These are phyloP conservation scores for Indri indri DNA, from an alignment of 2,113 vertebrate genomes.

Conservation along the genomic window DNA sequence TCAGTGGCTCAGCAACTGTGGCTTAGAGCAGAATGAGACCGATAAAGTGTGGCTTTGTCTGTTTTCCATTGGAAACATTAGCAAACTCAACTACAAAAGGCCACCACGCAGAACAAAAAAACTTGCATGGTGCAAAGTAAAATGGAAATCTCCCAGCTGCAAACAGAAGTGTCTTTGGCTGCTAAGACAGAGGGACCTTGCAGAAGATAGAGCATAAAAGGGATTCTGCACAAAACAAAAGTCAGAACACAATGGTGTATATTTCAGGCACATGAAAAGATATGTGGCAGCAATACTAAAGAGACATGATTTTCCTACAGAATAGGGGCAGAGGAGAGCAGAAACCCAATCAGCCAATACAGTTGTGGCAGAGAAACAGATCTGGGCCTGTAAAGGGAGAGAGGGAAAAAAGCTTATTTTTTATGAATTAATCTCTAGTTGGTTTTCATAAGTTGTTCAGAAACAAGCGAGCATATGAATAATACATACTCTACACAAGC, in stretches of 20 bases:
- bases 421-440: constrained; percentile 82
- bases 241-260: constrained; percentile 85
- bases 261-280: constrained; percentile 86
- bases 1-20: neutral
- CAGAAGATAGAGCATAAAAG: constrained; percentile 86
- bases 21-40: constrained; percentile 46
- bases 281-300: constrained; percentile 80
- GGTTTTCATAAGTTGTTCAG: constrained; percentile 76
- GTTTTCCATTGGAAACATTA: constrained; percentile 71
- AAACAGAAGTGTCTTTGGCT: constrained; percentile 85
- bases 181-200: constrained; percentile 86
- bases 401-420: constrained; percentile 41
- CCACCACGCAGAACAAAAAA: constrained; percentile 81
- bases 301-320: constrained; percentile 81
- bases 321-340: constrained; percentile 73
- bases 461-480: constrained; percentile 76
- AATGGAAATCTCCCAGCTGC: constrained; percentile 86
- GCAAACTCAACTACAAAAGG: constrained; percentile 55
- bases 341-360: constrained; percentile 82
- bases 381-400: constrained; percentile 60
- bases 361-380: constrained; percentile 75
- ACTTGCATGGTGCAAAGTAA: constrained; percentile 80
- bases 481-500: constrained; percentile 70
- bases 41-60: constrained; percentile 54
- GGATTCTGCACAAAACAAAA: constrained; percentile 85